These are phyloP conservation scores for Aphodius sticticus DNA, from an alignment of 2,888 invertebrate genomes.

Conservation along the genomic window DNA sequence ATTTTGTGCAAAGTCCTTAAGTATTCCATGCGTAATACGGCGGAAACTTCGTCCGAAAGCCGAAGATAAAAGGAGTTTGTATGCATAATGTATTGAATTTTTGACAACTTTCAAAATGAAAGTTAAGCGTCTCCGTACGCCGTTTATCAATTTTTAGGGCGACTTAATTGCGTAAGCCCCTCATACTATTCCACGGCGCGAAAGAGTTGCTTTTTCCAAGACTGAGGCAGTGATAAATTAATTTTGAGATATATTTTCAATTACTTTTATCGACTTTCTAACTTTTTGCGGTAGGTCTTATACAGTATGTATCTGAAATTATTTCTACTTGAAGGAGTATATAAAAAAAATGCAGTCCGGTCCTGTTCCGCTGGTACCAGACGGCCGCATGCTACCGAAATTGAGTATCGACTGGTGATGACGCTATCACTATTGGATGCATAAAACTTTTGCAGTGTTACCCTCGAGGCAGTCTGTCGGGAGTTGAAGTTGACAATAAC, in stretches of 20 bases:
- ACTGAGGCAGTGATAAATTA: neutral
- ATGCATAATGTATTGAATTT: conserved; percentile 4
- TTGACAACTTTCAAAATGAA: conserved; percentile 4
- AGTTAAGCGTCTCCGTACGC: neutral
- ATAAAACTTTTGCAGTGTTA: too few species aligned
- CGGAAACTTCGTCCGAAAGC: neutral
- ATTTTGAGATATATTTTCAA: neutral
- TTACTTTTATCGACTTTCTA: neutral
- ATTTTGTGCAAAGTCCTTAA: neutral
- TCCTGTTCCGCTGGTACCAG: too few species aligned
- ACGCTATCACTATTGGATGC: too few species aligned
- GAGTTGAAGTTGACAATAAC: too few species aligned
- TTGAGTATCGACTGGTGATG: too few species aligned
- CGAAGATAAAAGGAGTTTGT: neutral
- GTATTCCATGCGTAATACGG: neutral
- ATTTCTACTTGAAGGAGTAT: neutral
- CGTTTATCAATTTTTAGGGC: neutral
- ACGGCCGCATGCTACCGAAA: too few species aligned
- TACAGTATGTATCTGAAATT: neutral
- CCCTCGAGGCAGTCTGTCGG: too few species aligned
- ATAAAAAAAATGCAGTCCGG: too few species aligned
- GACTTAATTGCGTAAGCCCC: neutral
- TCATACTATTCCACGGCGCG: neutral
- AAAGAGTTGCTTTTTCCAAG: neutral
- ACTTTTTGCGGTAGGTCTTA: neutral